These are phyloP conservation scores for Diogma glabrata DNA, from an alignment of 2,888 invertebrate species.

Conservation along the genomic window DNA sequence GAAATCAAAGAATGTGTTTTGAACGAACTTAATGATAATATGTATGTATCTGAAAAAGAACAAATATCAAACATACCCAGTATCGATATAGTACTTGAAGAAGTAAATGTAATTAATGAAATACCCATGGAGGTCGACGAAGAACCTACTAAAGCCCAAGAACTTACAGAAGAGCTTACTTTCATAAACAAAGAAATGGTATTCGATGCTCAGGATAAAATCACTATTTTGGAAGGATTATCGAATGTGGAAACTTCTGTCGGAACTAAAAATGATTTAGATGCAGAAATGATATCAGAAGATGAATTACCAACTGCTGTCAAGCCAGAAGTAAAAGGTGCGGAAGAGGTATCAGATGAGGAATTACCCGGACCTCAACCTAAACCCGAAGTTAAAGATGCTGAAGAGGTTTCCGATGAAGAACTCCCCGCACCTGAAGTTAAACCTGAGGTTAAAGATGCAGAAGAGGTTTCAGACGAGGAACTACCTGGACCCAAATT, in stretches of 20 bases:
- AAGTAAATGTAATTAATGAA: too few relatives aligned
- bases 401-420: slow-evolving; percentile 72
- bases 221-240: slow-evolving; percentile 29
- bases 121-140: too few relatives aligned
- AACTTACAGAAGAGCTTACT: too few relatives aligned
- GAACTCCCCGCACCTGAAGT: slow-evolving; percentile 61
- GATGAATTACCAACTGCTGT: slow-evolving; percentile 65
- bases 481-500: slow-evolving; percentile 61
- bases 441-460: too few relatives aligned
- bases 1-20: too few relatives aligned
- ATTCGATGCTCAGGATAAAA: slow-evolving; percentile 15
- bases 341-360: slow-evolving; percentile 71
- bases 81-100: too few relatives aligned
- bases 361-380: slow-evolving; percentile 61
- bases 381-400: slow-evolving; percentile 58
- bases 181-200: too few relatives aligned
- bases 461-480: slow-evolving; percentile 71
- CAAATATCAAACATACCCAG: too few relatives aligned
- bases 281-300: slow-evolving; percentile 76
- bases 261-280: slow-evolving; percentile 42
- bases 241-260: slow-evolving; percentile 23
- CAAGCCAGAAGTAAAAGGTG: slow-evolving; percentile 59
- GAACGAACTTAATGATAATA: too few relatives aligned
- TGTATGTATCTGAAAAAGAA: too few relatives aligned
- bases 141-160: too few relatives aligned